These are phyloP conservation scores for Zapornia atra DNA, from an alignment of 2,113 vertebrate species.

Conservation along the genomic window DNA sequence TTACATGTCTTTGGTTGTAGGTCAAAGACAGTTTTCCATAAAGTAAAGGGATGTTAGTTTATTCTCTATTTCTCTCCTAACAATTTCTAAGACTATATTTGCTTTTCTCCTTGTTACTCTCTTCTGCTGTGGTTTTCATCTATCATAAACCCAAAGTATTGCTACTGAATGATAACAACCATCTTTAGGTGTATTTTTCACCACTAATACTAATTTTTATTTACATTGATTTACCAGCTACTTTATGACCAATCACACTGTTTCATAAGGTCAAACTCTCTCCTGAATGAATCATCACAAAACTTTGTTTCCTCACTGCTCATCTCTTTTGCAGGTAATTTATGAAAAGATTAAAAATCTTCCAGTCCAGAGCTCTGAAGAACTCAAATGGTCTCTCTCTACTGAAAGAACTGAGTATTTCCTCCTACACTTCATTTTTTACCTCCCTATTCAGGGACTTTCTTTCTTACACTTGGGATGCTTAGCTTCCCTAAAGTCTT, in stretches of 20 bases:
- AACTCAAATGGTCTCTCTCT: background rate
- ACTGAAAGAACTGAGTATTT: background rate
- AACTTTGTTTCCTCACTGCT: background rate
- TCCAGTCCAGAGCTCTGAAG: background rate
- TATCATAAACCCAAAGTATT: background rate
- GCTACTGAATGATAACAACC: background rate
- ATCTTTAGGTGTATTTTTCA: background rate
- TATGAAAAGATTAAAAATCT: background rate
- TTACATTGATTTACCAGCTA: background rate
- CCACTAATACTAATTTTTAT: background rate
- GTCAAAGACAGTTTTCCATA: background rate
- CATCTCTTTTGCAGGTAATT: background rate
- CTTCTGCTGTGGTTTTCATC: background rate
- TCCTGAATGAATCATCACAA: background rate
- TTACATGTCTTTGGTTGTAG: too few species aligned
- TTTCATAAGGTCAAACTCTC: background rate
- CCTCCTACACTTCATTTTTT: background rate
- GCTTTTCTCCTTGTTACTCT: background rate
- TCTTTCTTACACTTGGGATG: background rate
- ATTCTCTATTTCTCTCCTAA: background rate
- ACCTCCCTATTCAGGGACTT: background rate
- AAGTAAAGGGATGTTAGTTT: fast-evolving
- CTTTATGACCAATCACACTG: background rate
- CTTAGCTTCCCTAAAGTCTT: background rate
- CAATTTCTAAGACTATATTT: background rate